Evolutionary conservation across 2,113 vertebrate species (phyloP).

Genomic region (Cyphomyrus plagiostoma): DNA sequence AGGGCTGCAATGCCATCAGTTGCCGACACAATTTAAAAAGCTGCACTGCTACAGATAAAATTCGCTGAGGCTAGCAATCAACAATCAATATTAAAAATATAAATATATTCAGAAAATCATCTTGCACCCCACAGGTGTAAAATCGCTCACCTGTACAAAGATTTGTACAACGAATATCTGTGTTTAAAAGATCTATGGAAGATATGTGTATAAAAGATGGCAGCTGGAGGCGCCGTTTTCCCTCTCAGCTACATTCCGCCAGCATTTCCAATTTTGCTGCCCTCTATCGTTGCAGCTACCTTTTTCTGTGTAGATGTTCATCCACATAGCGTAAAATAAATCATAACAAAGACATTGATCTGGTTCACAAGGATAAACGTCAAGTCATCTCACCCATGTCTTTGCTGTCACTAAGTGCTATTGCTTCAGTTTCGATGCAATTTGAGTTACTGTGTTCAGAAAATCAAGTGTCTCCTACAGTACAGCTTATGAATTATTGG

Average conservation of each 20-base stretch:
- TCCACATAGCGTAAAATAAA: background rate
- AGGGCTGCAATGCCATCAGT: conserved; percentile 3
- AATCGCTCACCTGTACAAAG: background rate
- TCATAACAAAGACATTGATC: background rate
- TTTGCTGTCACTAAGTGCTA: background rate
- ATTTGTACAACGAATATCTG: background rate
- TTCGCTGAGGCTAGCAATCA: background rate
- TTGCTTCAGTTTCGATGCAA: background rate
- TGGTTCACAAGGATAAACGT: background rate
- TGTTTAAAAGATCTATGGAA: background rate
- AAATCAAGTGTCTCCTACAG: background rate
- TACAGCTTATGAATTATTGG: background rate
- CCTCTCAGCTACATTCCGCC: background rate
- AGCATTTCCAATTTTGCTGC: background rate
- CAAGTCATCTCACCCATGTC: background rate
- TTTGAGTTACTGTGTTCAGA: background rate
- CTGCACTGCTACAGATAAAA: background rate
- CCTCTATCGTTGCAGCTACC: background rate
- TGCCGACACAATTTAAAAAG: background rate
- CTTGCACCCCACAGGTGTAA: background rate
- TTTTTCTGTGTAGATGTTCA: background rate
- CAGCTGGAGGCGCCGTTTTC: background rate
- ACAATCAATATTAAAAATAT: background rate
- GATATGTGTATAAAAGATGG: background rate
- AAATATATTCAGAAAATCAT: background rate